phyloP scores from a whole-genome alignment of 2,797 vertebrate genomes.

The Gephyroberyx darwinii region DNA sequence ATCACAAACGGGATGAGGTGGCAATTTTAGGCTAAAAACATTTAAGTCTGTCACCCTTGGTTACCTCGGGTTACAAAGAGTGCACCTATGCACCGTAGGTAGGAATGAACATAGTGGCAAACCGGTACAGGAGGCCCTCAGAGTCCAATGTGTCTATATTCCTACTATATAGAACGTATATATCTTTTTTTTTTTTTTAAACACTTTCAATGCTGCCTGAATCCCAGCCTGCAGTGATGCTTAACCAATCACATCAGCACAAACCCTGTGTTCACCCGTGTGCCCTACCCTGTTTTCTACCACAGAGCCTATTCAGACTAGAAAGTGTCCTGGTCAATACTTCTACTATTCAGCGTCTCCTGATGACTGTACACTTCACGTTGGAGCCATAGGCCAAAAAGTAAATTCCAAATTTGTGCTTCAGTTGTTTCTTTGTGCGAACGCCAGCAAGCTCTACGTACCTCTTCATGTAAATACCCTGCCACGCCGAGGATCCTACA shows the following conservation, averaged over 20 bases:
- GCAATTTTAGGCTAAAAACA: neutral
- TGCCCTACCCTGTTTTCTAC: neutral
- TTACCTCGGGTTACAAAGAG: slow-evolving; percentile 17
- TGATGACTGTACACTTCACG: slow-evolving; percentile 23
- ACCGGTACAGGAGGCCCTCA: slow-evolving; percentile 32
- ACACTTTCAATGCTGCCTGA: too few relatives aligned
- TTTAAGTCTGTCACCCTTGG: neutral
- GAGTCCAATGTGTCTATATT: too few relatives aligned
- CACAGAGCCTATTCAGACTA: neutral
- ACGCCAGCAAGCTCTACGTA: slow-evolving; percentile 29
- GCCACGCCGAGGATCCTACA: slow-evolving; percentile 12
- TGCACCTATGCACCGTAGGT: slow-evolving; percentile 17
- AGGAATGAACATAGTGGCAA: neutral
- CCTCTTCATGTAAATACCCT: slow-evolving; percentile 36
- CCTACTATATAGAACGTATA: too few relatives aligned
- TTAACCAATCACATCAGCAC: slow-evolving; percentile 3
- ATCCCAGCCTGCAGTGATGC: neutral
- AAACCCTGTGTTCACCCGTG: slow-evolving; percentile 10
- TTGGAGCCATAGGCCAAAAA: slow-evolving; percentile 30
- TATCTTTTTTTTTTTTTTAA: too few relatives aligned
- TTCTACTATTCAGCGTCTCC: slow-evolving; percentile 26
- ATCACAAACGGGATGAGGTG: neutral
- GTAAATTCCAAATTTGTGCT: slow-evolving; percentile 57
- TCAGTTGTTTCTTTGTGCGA: slow-evolving; percentile 25
- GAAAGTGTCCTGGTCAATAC: slow-evolving; percentile 4